Conservation (phyloP, 2,888 invertebrate genomes). For the Acronicta psi region DNA sequence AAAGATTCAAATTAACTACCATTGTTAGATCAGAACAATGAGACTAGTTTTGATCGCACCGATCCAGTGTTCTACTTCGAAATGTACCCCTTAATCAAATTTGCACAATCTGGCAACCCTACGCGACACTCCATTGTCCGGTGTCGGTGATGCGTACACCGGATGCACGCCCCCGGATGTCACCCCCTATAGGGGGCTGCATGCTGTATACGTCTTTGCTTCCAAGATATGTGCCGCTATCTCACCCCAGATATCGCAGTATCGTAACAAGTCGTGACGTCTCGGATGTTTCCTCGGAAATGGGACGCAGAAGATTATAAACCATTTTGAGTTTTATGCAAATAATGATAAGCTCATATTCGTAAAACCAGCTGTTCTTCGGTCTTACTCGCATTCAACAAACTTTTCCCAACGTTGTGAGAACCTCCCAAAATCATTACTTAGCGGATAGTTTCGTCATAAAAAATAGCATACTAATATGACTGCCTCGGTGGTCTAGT, state of each 20-base stretch:
- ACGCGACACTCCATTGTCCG: constrained; percentile 56
- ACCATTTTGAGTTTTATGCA: constrained; percentile 32
- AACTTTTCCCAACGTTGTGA: too few relatives aligned
- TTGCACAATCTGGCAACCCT: constrained; percentile 53
- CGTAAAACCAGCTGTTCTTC: too few relatives aligned
- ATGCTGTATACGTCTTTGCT: constrained; percentile 42
- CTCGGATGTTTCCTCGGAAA: constrained; percentile 41
- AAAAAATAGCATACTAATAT: too few relatives aligned
- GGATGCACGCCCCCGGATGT: constrained; percentile 59
- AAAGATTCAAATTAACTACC: constrained; percentile 8
- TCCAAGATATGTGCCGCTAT: constrained; percentile 57
- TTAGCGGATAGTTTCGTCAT: too few relatives aligned
- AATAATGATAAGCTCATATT: too few relatives aligned
- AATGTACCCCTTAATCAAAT: constrained; percentile 53
- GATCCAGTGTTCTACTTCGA: constrained; percentile 47
- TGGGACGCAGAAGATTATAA: constrained; percentile 30
- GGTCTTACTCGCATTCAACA: too few relatives aligned
- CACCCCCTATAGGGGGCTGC: constrained; percentile 35
- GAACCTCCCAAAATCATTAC: too few relatives aligned
- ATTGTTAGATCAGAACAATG: constrained; percentile 28
- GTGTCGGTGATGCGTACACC: constrained; percentile 53
- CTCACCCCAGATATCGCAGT: constrained; percentile 37
- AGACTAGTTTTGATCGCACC: constrained; percentile 19
- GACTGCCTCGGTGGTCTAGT: too few relatives aligned
- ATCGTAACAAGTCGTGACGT: constrained; percentile 51